Percentiles rank a stretch among this genome's conserved stretches.
These are phyloP conservation scores for Crotophaga sulcirostris DNA, from an alignment of 2,113 vertebrate species.

Conservation along the genomic window DNA sequence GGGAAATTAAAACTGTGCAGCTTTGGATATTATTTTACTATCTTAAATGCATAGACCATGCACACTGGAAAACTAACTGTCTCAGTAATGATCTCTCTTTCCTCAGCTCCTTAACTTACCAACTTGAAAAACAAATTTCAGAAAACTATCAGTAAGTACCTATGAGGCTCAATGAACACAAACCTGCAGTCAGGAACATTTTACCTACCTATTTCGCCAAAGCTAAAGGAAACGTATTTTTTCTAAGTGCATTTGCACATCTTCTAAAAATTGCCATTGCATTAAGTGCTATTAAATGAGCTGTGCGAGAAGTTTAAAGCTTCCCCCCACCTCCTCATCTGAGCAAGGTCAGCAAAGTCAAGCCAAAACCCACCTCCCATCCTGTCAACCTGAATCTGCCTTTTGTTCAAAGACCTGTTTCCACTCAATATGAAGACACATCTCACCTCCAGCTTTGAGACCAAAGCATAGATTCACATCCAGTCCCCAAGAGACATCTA, in stretches of 20 bases:
- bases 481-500: neutral
- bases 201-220: neutral
- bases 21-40: neutral
- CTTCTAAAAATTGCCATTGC: neutral
- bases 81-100: fast-evolving
- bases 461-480: neutral
- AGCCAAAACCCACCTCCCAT: neutral
- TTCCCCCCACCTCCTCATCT: neutral
- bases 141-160: neutral
- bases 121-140: neutral
- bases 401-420: neutral
- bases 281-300: neutral
- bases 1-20: neutral
- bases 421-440: neutral
- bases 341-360: neutral
- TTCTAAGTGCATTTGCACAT: neutral
- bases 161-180: neutral
- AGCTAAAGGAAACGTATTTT: neutral
- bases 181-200: neutral
- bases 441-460: neutral
- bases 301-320: fast-evolving
- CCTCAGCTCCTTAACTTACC: neutral
- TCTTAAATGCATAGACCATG: neutral
- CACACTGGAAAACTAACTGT: neutral
- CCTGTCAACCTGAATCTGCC: neutral